Base-by-base conservation (phyloP, 2,113 vertebrate species). In the Clupea harengus region DNA sequence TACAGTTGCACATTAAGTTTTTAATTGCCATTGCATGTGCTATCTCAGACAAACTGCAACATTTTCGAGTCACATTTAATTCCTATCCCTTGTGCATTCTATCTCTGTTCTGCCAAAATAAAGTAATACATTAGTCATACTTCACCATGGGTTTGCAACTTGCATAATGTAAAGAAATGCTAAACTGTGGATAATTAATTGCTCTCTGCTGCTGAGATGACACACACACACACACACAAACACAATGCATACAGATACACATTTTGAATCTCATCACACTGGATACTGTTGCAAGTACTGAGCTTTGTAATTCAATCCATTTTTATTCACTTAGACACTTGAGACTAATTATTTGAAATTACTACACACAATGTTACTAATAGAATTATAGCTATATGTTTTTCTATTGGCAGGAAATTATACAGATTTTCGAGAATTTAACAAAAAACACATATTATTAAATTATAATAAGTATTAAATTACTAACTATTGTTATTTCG, bases 131-230 rank as follows among this genome's bases (percentile, higher is more conserved):
- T 90, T 89, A 88, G 86, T 85, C 83, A 84, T 60, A 82, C 82
- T 88, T 86, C 82, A 87, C 46, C 83, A 83, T 86, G 39, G 82
- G 72, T 81, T 64, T 54, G 20, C 82, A 52, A 52, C 82, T 86
- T 75, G 50, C 82, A 17, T 87, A 86, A 86, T 85, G 88, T 52
- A 86, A 84, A 88, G 80, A 83, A 87, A 89, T 86, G 86, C 87
- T 89, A 89, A 91, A 88, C 83, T 45, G 83, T 75, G 84, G 81
- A 80, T 60, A 87, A 91, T 89, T 54, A 86, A 88, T 87, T 22
- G 81, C 45, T 88, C 75, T 85, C 45, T 47, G 80, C 86, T 84
- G 10, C 39, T 60, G 52, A 52, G 49, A 25, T 52, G 7, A 81
- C 52, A 86, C 57, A 72, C 45, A 15, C 64, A 82, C 64, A 81